These are phyloP conservation scores for Neelides folsomi DNA, from an alignment of 2,888 invertebrate species.

Conservation along the genomic window DNA sequence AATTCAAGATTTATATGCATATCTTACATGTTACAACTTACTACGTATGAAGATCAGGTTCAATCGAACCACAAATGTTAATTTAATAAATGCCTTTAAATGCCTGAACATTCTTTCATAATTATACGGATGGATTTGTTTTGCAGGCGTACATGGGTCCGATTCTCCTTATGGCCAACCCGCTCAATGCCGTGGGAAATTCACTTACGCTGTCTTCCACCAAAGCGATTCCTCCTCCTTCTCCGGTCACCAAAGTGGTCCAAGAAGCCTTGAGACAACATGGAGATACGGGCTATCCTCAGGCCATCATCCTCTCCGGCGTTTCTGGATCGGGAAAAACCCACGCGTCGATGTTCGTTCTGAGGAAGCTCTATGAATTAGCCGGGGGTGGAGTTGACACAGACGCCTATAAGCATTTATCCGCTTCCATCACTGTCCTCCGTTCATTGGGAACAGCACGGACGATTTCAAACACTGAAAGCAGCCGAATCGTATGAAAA, in stretches of 20 bases:
- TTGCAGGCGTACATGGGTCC: conserved; percentile 81
- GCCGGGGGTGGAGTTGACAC: conserved; percentile 91
- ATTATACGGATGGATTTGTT: not conserved
- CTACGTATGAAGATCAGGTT: too few species aligned
- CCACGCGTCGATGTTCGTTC: conserved; percentile 75
- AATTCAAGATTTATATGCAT: too few species aligned
- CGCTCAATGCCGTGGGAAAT: conserved; percentile 74
- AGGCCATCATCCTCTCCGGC: conserved; percentile 82
- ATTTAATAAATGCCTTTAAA: too few species aligned
- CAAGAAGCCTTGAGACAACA: conserved; percentile 86
- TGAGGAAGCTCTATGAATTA: conserved; percentile 80
- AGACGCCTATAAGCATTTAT: conserved; percentile 88
- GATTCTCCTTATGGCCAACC: conserved; percentile 76
- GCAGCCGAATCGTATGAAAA: conserved; percentile 72
- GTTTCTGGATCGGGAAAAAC: conserved; percentile 90
- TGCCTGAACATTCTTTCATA: too few species aligned
- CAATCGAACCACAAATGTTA: too few species aligned
- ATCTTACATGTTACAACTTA: too few species aligned
- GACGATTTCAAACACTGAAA: conserved; percentile 78
- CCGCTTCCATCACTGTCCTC: conserved; percentile 87
- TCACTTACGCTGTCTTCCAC: conserved; percentile 72
- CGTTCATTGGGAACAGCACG: conserved; percentile 81
- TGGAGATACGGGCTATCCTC: conserved; percentile 88
- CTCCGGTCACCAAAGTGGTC: conserved; percentile 76
- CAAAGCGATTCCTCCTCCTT: conserved; percentile 55